Conservation (phyloP, 2,888 invertebrate species). For the Thera britannica region DNA sequence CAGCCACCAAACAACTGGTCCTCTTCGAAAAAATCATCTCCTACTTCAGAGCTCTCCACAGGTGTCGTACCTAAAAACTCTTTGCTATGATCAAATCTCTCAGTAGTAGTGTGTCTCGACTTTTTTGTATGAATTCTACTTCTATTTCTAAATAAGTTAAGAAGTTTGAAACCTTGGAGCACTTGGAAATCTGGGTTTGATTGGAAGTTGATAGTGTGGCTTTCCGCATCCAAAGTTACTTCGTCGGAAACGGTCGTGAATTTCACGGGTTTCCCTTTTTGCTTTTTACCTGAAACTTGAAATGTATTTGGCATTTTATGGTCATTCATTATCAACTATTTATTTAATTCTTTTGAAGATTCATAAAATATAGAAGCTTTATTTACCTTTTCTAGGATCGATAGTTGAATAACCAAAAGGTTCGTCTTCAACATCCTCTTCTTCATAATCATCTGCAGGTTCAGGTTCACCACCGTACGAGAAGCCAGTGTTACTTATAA, state of each 20-base stretch:
- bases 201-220: slow-evolving; percentile 66
- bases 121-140: slow-evolving; percentile 50
- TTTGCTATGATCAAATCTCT: slow-evolving; percentile 50
- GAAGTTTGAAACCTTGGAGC: slow-evolving; percentile 72
- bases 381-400: slow-evolving; percentile 59
- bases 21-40: slow-evolving; percentile 48
- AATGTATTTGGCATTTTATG: background rate
- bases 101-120: slow-evolving; percentile 55
- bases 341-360: background rate
- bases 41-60: slow-evolving; percentile 45
- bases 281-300: slow-evolving; percentile 33
- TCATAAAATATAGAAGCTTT: background rate
- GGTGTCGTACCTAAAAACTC: slow-evolving; percentile 44
- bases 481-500: slow-evolving; percentile 46
- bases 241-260: slow-evolving; percentile 52
- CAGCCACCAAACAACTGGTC: slow-evolving; percentile 61
- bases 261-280: slow-evolving; percentile 53
- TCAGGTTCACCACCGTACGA: slow-evolving; percentile 46
- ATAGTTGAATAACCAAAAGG: slow-evolving; percentile 69
- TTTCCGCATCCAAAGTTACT: slow-evolving; percentile 52
- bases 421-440: slow-evolving; percentile 53
- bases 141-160: slow-evolving; percentile 64
- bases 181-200: slow-evolving; percentile 75
- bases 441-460: slow-evolving; percentile 47
- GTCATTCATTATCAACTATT: background rate